Base-by-base conservation (phyloP, 2,888 invertebrate genomes). In the Aleiodes alternator region DNA sequence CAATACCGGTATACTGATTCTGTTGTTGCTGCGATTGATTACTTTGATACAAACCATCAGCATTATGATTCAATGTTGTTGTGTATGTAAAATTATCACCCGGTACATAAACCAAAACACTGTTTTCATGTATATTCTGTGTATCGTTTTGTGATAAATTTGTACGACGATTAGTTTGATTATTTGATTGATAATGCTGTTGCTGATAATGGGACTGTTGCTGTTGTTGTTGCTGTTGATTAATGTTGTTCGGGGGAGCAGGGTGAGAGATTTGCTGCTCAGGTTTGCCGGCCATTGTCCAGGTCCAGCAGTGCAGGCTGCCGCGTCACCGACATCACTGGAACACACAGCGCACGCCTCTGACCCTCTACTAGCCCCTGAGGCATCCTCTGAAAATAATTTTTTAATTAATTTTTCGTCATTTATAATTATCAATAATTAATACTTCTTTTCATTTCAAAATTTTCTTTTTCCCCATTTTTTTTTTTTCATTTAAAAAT, bases 271-370 rank as follows among this genome's bases (percentile, higher is more conserved):
- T 87, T 85, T 91, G 91, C 90, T 93, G 93, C 91, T 94, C 94
- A 94, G 94, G 93, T 94, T 94, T 94, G 92, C 93, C 93, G 91
- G 94, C 93, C 94, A 94, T 94, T 91, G 92, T 93, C 90, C 88
- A 88, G 89, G 87, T 90, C 88, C 88, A 88, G 88, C 87, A 81
- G 81, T 80, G 83, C 79, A 82, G 86, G 88, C 80, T 81, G 86
- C 85, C 86, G 84, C 79, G 85, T 74, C 85, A 92, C 92, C 93
- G 89, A 93, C 94, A 94, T 94, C 93, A 94, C 93, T 92, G 93
- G 91, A 90, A 90, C 90, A 90, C 90, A 88, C 89, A 86, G 89
- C 90, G 90, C 90, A 84, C 85, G 84, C 86, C 87, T 86, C 87
- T 86, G 84, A 81, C 72, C 77, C 79, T 82, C 84, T 85, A 84